Conservation (phyloP, 1,140 invertebrate genomes). For the Bombus affinis region DNA sequence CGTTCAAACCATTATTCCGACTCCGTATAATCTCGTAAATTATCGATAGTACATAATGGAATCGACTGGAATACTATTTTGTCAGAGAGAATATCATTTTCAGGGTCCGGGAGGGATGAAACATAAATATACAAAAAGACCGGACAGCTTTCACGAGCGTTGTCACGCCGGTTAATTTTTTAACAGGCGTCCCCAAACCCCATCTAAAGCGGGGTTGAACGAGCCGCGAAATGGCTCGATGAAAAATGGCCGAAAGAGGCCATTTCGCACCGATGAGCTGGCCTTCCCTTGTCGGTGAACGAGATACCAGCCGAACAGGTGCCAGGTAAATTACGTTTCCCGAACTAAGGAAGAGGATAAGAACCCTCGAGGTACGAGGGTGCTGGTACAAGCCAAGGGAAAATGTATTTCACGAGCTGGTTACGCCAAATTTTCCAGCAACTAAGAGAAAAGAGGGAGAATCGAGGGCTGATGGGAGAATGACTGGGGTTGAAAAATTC, state of each 20-base stretch:
- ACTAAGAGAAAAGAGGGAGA: background rate
- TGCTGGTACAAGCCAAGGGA: background rate
- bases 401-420: conserved; percentile 23
- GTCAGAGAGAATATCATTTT: background rate
- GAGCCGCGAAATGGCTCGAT: background rate
- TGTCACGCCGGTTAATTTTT: conserved; percentile 41
- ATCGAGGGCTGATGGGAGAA: background rate
- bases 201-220: background rate
- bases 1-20: no score
- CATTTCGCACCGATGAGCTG: background rate
- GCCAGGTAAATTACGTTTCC: conserved; percentile 28
- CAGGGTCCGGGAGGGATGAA: background rate
- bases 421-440: conserved; percentile 6
- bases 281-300: background rate
- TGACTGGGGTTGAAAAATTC: conserved; percentile 1
- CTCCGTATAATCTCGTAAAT: background rate
- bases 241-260: conserved; percentile 20
- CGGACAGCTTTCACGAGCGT: background rate
- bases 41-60: background rate
- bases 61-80: background rate
- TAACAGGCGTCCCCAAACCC: background rate
- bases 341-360: conserved; percentile 48
- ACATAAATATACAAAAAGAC: conserved; percentile 7
- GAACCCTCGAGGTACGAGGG: background rate
- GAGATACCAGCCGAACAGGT: conserved; percentile 7